Conservation (phyloP, 2,797 vertebrate genomes). For the Catamblyrhynchus diadema region DNA sequence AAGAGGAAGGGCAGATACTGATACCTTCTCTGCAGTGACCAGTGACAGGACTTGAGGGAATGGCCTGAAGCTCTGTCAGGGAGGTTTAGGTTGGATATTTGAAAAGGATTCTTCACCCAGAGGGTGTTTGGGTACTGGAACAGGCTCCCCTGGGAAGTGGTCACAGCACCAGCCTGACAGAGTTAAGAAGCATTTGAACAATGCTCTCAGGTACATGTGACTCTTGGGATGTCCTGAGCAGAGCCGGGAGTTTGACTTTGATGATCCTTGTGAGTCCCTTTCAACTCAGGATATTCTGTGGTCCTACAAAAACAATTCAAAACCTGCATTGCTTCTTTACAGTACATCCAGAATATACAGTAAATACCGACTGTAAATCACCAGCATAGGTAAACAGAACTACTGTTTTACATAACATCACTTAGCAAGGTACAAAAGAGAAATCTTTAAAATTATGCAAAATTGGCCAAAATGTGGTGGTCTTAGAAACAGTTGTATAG, state of each 20-base stretch:
- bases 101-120: neutral
- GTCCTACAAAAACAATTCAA: neutral
- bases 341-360: neutral
- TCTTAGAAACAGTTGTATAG: neutral
- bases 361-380: neutral
- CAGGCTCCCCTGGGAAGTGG: neutral
- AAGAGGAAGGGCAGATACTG: neutral
- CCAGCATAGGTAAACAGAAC: neutral
- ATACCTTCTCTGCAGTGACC: neutral
- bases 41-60: neutral
- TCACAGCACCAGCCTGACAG: neutral
- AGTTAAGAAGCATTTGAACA: neutral
- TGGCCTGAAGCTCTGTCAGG: neutral
- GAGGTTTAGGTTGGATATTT: neutral
- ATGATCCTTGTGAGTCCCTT: neutral
- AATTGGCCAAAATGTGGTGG: neutral
- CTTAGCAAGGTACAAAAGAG: neutral
- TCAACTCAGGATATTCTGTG: neutral
- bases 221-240: neutral
- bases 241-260: neutral
- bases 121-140: rapidly evolving
- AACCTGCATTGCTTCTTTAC: neutral
- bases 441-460: neutral
- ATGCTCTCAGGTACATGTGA: neutral
- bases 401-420: neutral